Conservation (phyloP, 2,797 vertebrate species). For the Bradypus variegatus region DNA sequence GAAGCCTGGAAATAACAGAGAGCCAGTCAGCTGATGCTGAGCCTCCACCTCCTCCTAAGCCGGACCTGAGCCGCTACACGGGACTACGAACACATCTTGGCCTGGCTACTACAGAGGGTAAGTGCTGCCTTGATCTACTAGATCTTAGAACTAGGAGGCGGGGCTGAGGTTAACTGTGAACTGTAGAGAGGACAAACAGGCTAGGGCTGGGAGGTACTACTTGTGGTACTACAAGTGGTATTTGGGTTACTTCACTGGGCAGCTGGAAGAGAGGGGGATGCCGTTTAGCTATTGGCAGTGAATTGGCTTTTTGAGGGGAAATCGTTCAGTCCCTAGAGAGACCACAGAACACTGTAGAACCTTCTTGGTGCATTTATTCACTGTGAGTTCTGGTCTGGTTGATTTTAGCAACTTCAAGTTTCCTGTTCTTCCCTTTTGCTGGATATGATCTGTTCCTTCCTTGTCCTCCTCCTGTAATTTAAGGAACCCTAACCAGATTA, state of each 20-base stretch:
- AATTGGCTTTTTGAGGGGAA: neutral
- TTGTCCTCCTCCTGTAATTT: neutral
- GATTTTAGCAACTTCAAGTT: neutral
- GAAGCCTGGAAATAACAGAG: constrained; percentile 93
- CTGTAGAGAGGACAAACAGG: neutral
- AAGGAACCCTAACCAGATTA: neutral
- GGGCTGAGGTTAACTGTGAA: neutral
- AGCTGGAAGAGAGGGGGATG: neutral
- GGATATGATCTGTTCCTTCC: neutral
- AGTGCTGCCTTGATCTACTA: constrained; percentile 41
- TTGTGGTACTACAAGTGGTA: neutral
- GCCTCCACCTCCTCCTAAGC: constrained; percentile 94
- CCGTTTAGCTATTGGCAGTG: neutral
- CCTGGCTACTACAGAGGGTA: constrained; percentile 77
- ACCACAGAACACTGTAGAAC: neutral
- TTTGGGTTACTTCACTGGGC: neutral
- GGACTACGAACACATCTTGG: constrained; percentile 78
- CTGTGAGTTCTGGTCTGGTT: neutral
- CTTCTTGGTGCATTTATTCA: neutral
- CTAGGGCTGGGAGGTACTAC: neutral
- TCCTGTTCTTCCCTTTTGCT: fast-evolving
- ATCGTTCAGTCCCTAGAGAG: neutral
- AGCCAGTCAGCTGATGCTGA: constrained; percentile 96
- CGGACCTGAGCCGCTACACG: constrained; percentile 86
- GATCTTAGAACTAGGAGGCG: neutral